These are phyloP conservation scores for Lytechinus variegatus DNA, from an alignment of 35 echinoderm and acorn worm species.

Conservation along the genomic window DNA sequence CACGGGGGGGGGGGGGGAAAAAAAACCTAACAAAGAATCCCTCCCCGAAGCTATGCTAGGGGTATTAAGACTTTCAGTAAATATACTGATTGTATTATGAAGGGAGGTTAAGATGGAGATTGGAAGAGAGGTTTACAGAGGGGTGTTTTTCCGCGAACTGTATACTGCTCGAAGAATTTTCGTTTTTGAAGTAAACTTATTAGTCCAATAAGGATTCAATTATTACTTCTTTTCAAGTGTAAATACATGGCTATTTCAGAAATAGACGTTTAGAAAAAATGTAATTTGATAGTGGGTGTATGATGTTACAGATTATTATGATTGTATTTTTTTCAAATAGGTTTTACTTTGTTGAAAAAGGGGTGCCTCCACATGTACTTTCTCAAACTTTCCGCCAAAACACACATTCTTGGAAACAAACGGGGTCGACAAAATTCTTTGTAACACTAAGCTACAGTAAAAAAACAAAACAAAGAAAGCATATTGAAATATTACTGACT, in stretches of 20 bases:
- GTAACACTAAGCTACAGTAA: too few species aligned
- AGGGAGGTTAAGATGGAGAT: background rate
- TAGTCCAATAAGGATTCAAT: background rate
- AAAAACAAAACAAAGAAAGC: too few species aligned
- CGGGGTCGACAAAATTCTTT: too few species aligned
- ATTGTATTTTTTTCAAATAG: background rate
- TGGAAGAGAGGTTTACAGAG: background rate
- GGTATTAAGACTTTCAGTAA: background rate
- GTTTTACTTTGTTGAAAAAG: background rate
- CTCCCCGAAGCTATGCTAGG: background rate
- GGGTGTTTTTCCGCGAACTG: background rate
- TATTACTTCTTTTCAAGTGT: background rate
- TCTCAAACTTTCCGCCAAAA: too few species aligned
- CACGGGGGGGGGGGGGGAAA: background rate
- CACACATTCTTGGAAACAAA: too few species aligned
- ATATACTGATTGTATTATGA: slow-evolving; percentile 9
- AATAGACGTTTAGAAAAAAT: background rate
- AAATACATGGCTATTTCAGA: background rate
- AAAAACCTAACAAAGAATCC: background rate
- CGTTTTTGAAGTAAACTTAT: background rate
- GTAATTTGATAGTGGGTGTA: background rate
- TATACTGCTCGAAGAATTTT: background rate
- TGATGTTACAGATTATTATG: background rate
- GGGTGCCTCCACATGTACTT: background rate
- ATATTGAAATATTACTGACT: too few species aligned